Percentiles rank a stretch among this genome's conserved stretches.
Evolutionary conservation across 2,797 vertebrate genomes (phyloP).

Genomic region (Rhinophrynus dorsalis): DNA sequence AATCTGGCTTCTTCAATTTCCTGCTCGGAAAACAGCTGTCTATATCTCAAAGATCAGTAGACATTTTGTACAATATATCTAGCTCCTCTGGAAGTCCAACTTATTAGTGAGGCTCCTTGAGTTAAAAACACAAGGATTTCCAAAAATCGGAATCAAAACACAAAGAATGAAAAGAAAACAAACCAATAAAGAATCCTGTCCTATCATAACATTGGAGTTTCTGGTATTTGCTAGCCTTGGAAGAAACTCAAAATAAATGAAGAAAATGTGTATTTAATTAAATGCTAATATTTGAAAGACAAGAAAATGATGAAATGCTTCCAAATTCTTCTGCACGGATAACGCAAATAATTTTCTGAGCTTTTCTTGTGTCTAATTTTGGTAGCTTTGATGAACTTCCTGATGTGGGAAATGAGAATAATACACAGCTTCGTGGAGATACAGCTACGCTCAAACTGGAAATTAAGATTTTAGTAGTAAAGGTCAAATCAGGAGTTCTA

Average conservation of each 20-base stretch:
- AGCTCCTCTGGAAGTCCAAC: slow-evolving; percentile 65
- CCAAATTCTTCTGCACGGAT: slow-evolving; percentile 58
- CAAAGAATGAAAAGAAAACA: slow-evolving; percentile 91
- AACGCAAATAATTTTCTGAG: slow-evolving; percentile 44
- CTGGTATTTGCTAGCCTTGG: slow-evolving; percentile 82
- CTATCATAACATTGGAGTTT: slow-evolving; percentile 81
- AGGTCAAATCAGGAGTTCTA: no score
- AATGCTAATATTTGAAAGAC: slow-evolving; percentile 88
- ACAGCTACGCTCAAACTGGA: no score
- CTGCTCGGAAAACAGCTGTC: slow-evolving; percentile 70
- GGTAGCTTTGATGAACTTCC: slow-evolving; percentile 35
- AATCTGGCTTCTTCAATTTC: slow-evolving; percentile 77
- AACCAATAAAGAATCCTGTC: slow-evolving; percentile 82
- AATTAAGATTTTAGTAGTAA: no score
- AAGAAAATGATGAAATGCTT: slow-evolving; percentile 67
- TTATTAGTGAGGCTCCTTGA: slow-evolving; percentile 70
- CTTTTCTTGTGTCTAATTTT: slow-evolving; percentile 41
- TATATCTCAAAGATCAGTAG: slow-evolving; percentile 61
- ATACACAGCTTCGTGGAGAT: no score
- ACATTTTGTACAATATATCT: slow-evolving; percentile 65
- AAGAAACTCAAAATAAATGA: slow-evolving; percentile 80
- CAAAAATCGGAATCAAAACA: slow-evolving; percentile 73
- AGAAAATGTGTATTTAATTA: slow-evolving; percentile 94
- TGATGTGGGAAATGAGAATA: slow-evolving; percentile 34
- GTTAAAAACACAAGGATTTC: slow-evolving; percentile 71